Evolutionary conservation across 2,797 vertebrate genomes (phyloP).

Genomic region (Peromyscus nudipes): DNA sequence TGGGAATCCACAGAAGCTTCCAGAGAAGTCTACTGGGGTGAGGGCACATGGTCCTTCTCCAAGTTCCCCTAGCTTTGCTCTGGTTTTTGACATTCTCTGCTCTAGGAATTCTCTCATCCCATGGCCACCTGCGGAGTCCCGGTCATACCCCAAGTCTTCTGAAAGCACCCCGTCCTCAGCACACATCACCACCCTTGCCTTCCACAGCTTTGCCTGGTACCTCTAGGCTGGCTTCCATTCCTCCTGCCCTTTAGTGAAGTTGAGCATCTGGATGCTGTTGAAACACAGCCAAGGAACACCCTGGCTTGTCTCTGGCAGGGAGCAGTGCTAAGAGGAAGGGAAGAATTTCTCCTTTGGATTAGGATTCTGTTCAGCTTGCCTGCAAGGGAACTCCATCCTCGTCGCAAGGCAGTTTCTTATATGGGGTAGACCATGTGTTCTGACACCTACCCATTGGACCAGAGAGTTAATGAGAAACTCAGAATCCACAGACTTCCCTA

Average conservation of each 20-base stretch:
- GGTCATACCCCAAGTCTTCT: background rate
- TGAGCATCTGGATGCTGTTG: slow-evolving; percentile 42
- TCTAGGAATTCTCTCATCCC: background rate
- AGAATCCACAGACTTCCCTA: background rate
- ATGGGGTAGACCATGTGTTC: background rate
- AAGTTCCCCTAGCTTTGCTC: background rate
- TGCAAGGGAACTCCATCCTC: background rate
- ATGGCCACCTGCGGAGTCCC: background rate
- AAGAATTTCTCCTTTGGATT: background rate
- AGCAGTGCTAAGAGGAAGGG: background rate
- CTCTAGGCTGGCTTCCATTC: background rate
- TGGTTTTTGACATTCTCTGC: background rate
- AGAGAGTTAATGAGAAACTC: background rate
- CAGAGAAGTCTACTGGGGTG: background rate
- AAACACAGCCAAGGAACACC: slow-evolving; percentile 13
- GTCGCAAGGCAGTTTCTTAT: background rate
- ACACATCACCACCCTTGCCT: background rate
- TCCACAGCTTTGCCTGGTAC: background rate
- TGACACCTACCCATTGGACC: background rate
- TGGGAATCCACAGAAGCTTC: background rate
- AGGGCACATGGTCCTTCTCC: background rate
- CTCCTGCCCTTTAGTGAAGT: slow-evolving; percentile 27
- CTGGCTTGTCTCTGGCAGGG: background rate
- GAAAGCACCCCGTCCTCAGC: background rate
- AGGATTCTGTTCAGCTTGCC: background rate